Evolutionary conservation across 37 sponge, comb jelly and placozoan species (phyloP).

Genomic region (Amphimedon queenslandica): DNA sequence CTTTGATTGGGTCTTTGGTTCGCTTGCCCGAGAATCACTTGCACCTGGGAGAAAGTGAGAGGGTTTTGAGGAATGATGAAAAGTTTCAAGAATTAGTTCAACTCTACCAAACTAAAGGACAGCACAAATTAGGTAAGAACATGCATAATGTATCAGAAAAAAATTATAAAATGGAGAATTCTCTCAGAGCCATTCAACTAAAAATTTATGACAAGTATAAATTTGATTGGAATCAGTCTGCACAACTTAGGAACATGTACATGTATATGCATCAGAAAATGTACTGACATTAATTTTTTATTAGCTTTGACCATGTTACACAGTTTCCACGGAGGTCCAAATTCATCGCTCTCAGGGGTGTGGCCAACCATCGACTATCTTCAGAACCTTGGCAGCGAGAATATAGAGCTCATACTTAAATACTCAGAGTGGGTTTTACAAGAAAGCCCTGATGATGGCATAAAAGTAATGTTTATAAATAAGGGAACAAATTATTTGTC

Average conservation of each 20-base stretch:
- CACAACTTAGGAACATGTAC: too few relatives aligned
- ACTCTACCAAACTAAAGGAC: conserved; percentile 62
- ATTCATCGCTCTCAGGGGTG: conserved; percentile 32
- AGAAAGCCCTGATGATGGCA: conserved; percentile 10
- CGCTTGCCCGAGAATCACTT: conserved; percentile 72
- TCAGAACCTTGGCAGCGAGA: conserved; percentile 50
- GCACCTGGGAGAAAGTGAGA: conserved; percentile 71
- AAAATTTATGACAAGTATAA: too few relatives aligned
- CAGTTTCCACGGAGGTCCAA: conserved; percentile 31
- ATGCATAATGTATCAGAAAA: too few relatives aligned
- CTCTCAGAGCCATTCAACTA: too few relatives aligned
- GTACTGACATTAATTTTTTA: too few relatives aligned
- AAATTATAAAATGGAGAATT: too few relatives aligned
- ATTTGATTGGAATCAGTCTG: too few relatives aligned
- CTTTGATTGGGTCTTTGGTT: conserved; percentile 77
- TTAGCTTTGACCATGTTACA: conserved; percentile 42
- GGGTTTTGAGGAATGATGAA: conserved; percentile 41
- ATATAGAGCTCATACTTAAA: conserved; percentile 52
- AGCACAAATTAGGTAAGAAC: too few relatives aligned
- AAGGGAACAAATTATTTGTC: too few relatives aligned
- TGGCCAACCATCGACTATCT: conserved; percentile 69
- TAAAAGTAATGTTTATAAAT: too few relatives aligned
- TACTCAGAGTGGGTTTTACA: conserved; percentile 76
- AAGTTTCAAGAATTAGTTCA: conserved; percentile 74
- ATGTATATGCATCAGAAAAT: too few relatives aligned